phyloP scores from a whole-genome alignment of 2,797 vertebrate genomes.

The Anas capensis region DNA sequence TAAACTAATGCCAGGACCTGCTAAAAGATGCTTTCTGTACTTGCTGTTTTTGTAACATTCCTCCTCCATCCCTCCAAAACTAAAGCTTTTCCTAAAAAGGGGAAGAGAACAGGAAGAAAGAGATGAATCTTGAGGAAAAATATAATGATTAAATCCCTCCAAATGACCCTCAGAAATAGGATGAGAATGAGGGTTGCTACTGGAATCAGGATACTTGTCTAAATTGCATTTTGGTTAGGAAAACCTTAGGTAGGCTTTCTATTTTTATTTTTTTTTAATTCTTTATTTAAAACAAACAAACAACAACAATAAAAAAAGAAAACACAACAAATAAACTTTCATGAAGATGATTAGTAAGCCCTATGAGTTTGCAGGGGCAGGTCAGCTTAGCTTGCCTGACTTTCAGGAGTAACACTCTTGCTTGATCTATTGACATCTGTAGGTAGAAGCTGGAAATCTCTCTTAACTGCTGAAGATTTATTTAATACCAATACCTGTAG shows the following conservation, averaged over 20 bases:
- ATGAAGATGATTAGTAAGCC: not conserved
- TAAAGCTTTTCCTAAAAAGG: not conserved
- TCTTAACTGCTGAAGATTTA: not conserved
- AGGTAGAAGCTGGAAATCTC: not conserved
- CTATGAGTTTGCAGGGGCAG: not conserved
- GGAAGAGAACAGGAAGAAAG: not conserved
- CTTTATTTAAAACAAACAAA: too few species aligned
- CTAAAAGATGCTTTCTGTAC: not conserved
- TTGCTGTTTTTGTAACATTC: not conserved
- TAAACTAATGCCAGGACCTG: not conserved
- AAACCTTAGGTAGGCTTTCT: not conserved
- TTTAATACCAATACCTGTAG: not conserved
- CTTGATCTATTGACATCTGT: not conserved
- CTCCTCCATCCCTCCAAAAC: not conserved
- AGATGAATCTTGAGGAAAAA: not conserved
- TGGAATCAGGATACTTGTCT: not conserved
- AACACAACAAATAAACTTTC: not conserved
- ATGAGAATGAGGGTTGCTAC: not conserved
- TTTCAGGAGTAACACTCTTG: fast-evolving
- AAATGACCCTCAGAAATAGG: not conserved
- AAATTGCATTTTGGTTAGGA: not conserved
- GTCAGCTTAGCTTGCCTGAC: not conserved
- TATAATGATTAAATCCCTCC: not conserved
- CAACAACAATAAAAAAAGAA: too few species aligned
- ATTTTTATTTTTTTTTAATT: not conserved